Evolutionary conservation across 2,888 invertebrate genomes (phyloP), one percentile per base, ranked within the genome.

Genomic region (Drosophila emarginata): DNA sequence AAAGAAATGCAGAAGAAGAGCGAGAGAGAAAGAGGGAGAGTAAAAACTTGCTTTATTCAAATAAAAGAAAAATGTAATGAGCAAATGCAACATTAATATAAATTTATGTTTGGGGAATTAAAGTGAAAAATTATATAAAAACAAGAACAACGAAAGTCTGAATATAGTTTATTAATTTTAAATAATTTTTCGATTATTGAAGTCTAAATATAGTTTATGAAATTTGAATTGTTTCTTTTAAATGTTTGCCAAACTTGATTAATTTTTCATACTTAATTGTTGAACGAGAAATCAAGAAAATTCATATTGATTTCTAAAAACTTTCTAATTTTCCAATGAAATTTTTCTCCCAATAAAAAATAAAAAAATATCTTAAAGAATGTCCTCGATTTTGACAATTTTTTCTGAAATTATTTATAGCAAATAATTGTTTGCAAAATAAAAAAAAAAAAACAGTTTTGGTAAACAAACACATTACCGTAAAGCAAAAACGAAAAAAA

Each of bases 401-500:
- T 45, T 45, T 15, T 26, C 3, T 26, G 26, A 26, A 26, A 15
- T 50, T 45, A 58, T 69, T 32, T 11, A 14, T 4, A 23, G n/a
- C 9, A 37, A 26, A 26, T 5, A 26, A 54, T 15, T 39, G 32
- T 51, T 18, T 9, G 12, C 23, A 32, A 32, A 32, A 32, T 2
- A 32, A 23, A 52, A 32, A 40, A 54, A 18, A 51, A 71, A 71
- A 21, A 45, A 18, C 45, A 45, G 14, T 18, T 45, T 21, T 81
- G 74, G 88, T 85, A 84, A 84, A 84, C 84, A 84, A 77, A 73
- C 69, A 65, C 88, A 84, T 84, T 78, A 78, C 40, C 40, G 50
- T n/a, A 23, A 5, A 40, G 39, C 39, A 40, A 21, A 45, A 32
- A 32, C 9, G 11, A 7, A 32, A 1, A 32, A 32, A 32, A 32